These are phyloP conservation scores for Smutsia temminckii DNA, from an alignment of 2,797 vertebrate species.

Conservation along the genomic window DNA sequence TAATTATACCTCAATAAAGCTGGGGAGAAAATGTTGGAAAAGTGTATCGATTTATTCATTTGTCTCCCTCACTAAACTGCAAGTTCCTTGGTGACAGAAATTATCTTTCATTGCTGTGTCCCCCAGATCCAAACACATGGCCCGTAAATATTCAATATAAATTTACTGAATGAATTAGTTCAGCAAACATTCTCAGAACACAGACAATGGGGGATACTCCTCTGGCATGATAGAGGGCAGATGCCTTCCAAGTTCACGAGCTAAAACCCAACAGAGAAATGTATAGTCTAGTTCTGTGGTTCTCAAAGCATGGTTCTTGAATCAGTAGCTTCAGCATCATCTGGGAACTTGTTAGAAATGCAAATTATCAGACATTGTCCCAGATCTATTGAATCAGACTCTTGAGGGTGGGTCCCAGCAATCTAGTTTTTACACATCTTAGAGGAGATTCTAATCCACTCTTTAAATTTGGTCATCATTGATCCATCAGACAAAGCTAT, in stretches of 20 bases:
- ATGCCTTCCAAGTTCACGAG: not conserved
- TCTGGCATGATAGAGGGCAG: not conserved
- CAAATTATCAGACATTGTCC: not conserved
- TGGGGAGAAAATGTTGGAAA: not conserved
- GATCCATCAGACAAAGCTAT: not conserved
- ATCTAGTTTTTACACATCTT: not conserved
- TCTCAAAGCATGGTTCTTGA: not conserved
- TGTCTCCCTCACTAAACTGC: not conserved
- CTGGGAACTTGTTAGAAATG: not conserved
- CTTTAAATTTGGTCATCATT: not conserved
- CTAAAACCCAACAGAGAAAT: not conserved
- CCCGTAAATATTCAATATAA: not conserved
- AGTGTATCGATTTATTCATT: not conserved
- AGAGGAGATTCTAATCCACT: not conserved
- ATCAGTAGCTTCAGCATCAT: not conserved
- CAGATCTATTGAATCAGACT: not conserved
- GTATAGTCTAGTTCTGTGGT: not conserved
- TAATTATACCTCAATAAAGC: not conserved
- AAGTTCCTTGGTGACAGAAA: not conserved
- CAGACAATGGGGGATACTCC: not conserved
- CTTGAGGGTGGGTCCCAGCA: not conserved
- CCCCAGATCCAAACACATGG: not conserved
- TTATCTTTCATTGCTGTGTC: not conserved
- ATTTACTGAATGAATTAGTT: not conserved
- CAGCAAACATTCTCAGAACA: not conserved